Evolutionary conservation across 1,140 invertebrate genomes (phyloP), one percentile per base, ranked within the genome.

Genomic region (Theocolax elegans): DNA sequence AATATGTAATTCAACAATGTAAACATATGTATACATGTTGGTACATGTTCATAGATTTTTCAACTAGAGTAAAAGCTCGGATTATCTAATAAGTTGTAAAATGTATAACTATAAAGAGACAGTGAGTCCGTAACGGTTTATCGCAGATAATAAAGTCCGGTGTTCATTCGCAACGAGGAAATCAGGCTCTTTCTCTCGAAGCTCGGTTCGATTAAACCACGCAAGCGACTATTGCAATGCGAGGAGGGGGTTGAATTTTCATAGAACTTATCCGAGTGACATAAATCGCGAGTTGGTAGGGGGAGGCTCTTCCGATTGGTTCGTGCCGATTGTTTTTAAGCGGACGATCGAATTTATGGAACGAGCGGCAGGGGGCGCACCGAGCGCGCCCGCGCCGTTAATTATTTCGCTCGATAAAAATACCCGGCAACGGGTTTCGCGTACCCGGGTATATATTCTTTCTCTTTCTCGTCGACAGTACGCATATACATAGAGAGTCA

Each of bases 381-480:
- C 42, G 10, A 7, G 35, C 13, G 21, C 56, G 23, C 10, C 65
- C 54, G 54, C 17, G 35, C 21, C 25, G 53, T 53, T 73, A 73
- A 76, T 78, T 77, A 78, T 74, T 72, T 71, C 54, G 44, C 35
- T 49, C 70, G 60, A 74, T 46, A 49, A 72, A 66, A 72, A 46
- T 51, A 51, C 27, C 27, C 17, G n/a, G n/a, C 25, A 62, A 35
- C 53, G 53, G 29, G 17, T 31, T 56, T 56, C 53, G 25, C 29
- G n/a, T 35, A 53, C 29, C 48, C 19, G 40, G 10, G 10, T 10
- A 54, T 29, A n/a, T n/a, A n/a, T n/a, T 44, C 59, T 69, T 23
- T 46, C 38, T 56, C 27, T 62, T 51, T 46, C 27, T 63, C 38
- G 56, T 58, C 17, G n/a, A n/a, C n/a, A n/a, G n/a, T n/a, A 35